phyloP scores from a whole-genome alignment of 2,113 vertebrate species.

The Percopsis transmontana region DNA sequence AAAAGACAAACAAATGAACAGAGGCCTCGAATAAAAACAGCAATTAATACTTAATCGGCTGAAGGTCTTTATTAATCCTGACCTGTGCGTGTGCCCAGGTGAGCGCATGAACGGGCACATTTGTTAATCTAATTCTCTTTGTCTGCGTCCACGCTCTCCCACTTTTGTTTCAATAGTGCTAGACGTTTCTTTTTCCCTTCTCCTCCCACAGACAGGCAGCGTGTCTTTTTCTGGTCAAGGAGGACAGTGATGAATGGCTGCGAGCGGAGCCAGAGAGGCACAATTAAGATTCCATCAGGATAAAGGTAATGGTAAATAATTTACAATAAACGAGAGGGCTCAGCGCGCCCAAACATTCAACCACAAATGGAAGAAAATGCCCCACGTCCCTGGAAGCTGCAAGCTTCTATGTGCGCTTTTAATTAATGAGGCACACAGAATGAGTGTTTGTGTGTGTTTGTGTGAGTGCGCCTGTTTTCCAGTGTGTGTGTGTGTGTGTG shows the following conservation, averaged over 20 bases:
- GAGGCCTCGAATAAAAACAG: constrained; percentile 57
- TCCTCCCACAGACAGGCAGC: constrained; percentile 36
- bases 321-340: constrained; percentile 76
- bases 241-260: constrained; percentile 76
- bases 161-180: constrained; percentile 54
- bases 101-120: not conserved
- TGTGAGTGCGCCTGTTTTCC: not conserved
- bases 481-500: constrained; percentile 5
- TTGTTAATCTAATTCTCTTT: constrained; percentile 30
- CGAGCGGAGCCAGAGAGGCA: constrained; percentile 62
- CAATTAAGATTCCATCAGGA: constrained; percentile 86
- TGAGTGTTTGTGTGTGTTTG: constrained; percentile 32
- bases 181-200: constrained; percentile 10
- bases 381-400: constrained; percentile 28
- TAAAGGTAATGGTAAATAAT: constrained; percentile 83
- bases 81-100: constrained; percentile 10
- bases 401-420: constrained; percentile 48
- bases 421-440: constrained; percentile 69
- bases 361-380: constrained; percentile 48
- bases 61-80: constrained; percentile 63
- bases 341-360: constrained; percentile 60
- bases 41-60: constrained; percentile 55
- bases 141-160: constrained; percentile 15
- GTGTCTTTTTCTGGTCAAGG: constrained; percentile 60
- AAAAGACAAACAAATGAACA: constrained; percentile 61